A percentile compares a stretch with the other conserved stretches of the same genome.
Evolutionary conservation across 2,888 invertebrate species (phyloP).

Genomic region (Noctua comes): DNA sequence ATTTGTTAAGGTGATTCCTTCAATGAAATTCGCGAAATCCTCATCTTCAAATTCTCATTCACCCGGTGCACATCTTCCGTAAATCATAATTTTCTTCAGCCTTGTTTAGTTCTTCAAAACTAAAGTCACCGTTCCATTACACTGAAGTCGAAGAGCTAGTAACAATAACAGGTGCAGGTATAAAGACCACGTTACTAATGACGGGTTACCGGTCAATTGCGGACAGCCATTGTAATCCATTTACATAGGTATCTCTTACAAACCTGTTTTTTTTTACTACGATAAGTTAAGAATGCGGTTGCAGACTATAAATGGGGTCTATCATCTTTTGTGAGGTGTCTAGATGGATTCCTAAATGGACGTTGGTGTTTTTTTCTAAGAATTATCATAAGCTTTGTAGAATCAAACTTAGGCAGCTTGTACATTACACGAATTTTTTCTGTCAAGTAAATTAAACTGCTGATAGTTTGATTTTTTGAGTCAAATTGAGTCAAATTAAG

Average conservation of each 20-base stretch:
- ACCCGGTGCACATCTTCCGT: background rate
- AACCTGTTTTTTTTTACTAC: constrained; percentile 51
- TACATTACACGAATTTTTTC: background rate
- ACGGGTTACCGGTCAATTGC: constrained; percentile 35
- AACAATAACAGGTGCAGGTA: constrained; percentile 30
- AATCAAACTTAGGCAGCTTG: background rate
- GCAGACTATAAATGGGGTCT: constrained; percentile 46
- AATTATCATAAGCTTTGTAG: background rate
- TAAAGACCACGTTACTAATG: constrained; percentile 39
- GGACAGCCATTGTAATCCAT: constrained; percentile 46
- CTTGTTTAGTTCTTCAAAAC: background rate
- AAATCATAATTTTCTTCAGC: background rate
- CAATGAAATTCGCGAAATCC: accelerated
- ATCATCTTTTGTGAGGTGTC: constrained; percentile 38
- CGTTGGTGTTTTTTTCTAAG: background rate
- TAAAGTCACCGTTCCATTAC: background rate
- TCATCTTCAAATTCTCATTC: background rate
- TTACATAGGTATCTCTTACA: constrained; percentile 38
- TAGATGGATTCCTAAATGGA: constrained; percentile 7
- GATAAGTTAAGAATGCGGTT: constrained; percentile 47
- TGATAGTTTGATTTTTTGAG: background rate
- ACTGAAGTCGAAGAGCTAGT: background rate
- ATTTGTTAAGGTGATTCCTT: background rate
- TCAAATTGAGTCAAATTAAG: background rate
- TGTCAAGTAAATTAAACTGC: background rate